Evolutionary conservation across 2,113 vertebrate genomes (phyloP).

Genomic region (Panthera uncia): DNA sequence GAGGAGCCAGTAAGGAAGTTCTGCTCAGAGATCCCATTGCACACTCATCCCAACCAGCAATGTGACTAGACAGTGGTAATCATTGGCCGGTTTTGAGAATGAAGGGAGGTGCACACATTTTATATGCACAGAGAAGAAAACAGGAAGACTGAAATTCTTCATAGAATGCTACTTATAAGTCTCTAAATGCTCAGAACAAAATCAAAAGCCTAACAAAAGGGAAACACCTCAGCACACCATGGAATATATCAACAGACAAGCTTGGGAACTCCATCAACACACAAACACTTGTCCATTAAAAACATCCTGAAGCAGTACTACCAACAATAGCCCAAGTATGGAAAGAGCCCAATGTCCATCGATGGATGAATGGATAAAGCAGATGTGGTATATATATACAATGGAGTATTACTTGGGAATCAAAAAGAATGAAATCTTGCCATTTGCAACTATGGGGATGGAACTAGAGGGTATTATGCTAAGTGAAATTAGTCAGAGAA

Average conservation of each 20-base stretch:
- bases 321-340: too few relatives aligned
- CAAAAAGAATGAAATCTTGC: too few relatives aligned
- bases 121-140: neutral
- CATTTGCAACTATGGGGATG: too few relatives aligned
- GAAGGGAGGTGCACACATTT: neutral
- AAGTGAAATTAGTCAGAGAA: too few relatives aligned
- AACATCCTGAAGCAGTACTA: neutral
- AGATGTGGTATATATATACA: too few relatives aligned
- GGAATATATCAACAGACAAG: neutral
- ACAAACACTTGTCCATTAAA: neutral
- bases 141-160: neutral
- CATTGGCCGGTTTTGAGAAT: neutral
- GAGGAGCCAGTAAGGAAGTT: neutral
- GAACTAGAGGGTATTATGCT: too few relatives aligned
- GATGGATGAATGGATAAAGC: too few relatives aligned
- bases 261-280: neutral
- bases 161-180: neutral
- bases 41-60: neutral
- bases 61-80: neutral
- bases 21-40: neutral
- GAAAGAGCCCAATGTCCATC: too few relatives aligned
- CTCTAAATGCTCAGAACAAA: neutral
- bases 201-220: neutral
- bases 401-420: too few relatives aligned
- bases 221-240: neutral